Conservation (phyloP, 2,113 vertebrate genomes). For the Centropristis striata region DNA sequence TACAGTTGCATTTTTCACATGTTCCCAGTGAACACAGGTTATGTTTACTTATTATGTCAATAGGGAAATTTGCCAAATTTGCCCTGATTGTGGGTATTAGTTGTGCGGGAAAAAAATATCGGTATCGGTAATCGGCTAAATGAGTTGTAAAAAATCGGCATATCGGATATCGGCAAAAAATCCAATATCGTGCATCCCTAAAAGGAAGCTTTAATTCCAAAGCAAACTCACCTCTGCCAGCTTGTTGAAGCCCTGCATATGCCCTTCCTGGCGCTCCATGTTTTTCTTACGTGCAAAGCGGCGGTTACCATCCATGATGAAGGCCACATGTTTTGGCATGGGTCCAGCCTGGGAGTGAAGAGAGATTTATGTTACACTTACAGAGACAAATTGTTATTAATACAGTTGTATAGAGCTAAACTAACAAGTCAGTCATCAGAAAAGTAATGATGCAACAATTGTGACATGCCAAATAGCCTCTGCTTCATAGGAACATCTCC, state of each 20-base stretch:
- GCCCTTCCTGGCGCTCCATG: conserved; percentile 93
- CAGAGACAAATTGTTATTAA: too few species aligned
- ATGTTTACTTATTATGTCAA: too few species aligned
- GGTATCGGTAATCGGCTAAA: too few species aligned
- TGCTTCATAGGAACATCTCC: not conserved
- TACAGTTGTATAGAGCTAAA: not conserved
- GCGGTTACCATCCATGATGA: conserved; percentile 99
- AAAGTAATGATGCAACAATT: not conserved
- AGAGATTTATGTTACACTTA: not conserved
- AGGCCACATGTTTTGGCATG: conserved; percentile 96
- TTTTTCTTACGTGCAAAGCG: conserved; percentile 94
- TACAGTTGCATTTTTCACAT: too few species aligned
- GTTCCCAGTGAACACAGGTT: too few species aligned
- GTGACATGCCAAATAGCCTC: not conserved
- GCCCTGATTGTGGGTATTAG: too few species aligned
- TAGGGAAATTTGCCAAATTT: too few species aligned
- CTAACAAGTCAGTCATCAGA: not conserved
- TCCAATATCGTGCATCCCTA: too few species aligned
- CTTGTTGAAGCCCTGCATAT: conserved; percentile 96
- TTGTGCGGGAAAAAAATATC: too few species aligned
- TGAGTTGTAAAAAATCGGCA: too few species aligned
- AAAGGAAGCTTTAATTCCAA: not conserved
- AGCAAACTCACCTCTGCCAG: conserved; percentile 90
- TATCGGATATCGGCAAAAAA: too few species aligned
- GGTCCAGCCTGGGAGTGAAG: conserved; percentile 90